These are phyloP conservation scores for Apistogramma diplotaenia DNA, from an alignment of 2,113 vertebrate genomes.

Conservation along the genomic window DNA sequence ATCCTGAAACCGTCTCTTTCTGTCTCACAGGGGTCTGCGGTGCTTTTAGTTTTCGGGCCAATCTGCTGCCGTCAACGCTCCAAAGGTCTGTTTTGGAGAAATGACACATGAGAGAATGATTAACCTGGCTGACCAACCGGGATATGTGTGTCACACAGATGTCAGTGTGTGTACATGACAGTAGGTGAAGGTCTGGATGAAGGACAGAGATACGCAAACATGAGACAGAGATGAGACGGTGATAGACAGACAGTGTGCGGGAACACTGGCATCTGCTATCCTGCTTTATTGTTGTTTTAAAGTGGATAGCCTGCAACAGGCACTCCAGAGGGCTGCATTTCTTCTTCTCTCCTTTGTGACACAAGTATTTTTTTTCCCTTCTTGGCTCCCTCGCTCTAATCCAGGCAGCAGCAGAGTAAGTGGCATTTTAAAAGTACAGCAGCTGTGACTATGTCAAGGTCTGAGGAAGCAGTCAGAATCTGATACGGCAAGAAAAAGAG, in stretches of 20 bases:
- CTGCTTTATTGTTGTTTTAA: neutral
- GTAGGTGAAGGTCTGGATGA: conserved; percentile 58
- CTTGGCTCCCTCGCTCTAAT: conserved; percentile 13
- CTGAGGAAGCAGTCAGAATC: conserved; percentile 33
- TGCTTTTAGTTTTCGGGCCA: conserved; percentile 17
- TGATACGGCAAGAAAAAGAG: conserved; percentile 12
- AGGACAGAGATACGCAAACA: conserved; percentile 20
- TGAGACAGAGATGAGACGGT: neutral
- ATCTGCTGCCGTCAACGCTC: neutral
- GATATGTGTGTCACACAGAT: conserved; percentile 29
- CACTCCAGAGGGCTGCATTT: neutral
- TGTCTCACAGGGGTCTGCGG: neutral
- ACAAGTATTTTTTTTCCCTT: neutral
- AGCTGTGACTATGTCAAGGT: conserved; percentile 38
- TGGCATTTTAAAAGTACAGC: conserved; percentile 25
- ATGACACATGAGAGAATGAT: conserved; percentile 67
- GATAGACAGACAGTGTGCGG: conserved; percentile 1
- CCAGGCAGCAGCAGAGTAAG: conserved; percentile 19
- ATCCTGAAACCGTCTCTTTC: conserved; percentile 6
- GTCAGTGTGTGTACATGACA: conserved; percentile 36
- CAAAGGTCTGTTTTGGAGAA: conserved; percentile 50
- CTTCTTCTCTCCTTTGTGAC: neutral
- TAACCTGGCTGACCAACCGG: conserved; percentile 51
- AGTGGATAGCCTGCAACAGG: neutral
- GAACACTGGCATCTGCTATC: neutral